A percentile compares a stretch with the other conserved stretches of the same genome.
Evolutionary conservation across 2,113 vertebrate genomes (phyloP).

Genomic region (Oenanthe melanoleuca): DNA sequence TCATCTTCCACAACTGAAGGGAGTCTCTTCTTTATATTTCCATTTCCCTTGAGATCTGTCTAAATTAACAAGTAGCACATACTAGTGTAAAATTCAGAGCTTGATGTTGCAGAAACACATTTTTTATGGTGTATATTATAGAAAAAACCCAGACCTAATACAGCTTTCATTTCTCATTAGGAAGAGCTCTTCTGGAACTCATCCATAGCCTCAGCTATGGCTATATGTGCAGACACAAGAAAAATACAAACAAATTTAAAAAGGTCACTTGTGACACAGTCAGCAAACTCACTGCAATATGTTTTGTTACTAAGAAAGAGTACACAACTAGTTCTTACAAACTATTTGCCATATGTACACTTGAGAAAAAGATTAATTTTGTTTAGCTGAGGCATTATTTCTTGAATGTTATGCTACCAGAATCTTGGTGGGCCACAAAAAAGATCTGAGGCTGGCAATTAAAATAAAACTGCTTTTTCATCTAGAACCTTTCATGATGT

Average conservation of each 20-base stretch:
- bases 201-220: not conserved
- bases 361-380: not conserved
- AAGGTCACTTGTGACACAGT: not conserved
- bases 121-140: not conserved
- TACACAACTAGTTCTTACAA: not conserved
- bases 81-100: not conserved
- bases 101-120: not conserved
- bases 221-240: not conserved
- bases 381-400: not conserved
- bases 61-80: slow-evolving; percentile 52
- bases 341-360: not conserved
- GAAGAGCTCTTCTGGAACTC: not conserved
- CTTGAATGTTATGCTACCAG: not conserved
- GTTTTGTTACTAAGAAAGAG: not conserved
- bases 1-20: slow-evolving; percentile 82
- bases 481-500: not conserved
- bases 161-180: not conserved
- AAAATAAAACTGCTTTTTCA: not conserved
- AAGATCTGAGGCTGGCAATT: not conserved
- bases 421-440: not conserved
- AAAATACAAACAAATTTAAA: not conserved
- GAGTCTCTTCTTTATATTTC: slow-evolving; percentile 80
- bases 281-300: not conserved
- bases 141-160: not conserved
- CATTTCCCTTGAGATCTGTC: slow-evolving; percentile 81